Conservation (phyloP, 2,113 vertebrate genomes). For the Elephantulus edwardii region DNA sequence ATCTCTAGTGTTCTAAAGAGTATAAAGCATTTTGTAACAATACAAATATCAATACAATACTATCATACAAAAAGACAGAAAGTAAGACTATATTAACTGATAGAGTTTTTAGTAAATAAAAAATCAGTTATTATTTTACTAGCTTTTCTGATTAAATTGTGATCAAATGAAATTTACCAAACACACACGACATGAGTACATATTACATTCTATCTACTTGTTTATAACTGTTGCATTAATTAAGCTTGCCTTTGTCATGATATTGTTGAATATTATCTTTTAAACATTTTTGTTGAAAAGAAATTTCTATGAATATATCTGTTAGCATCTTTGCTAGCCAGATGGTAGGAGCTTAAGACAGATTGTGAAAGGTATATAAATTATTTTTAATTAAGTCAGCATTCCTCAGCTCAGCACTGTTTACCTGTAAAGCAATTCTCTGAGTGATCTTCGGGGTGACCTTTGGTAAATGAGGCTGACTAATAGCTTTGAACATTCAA, state of each 20-base stretch:
- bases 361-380: constrained; percentile 54
- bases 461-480: constrained; percentile 36
- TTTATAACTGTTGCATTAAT: background rate
- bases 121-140: background rate
- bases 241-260: background rate
- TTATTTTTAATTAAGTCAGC: constrained; percentile 66
- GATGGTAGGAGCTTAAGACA: constrained; percentile 23
- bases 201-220: background rate
- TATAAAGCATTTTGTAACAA: background rate
- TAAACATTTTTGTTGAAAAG: constrained; percentile 52
- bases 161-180: background rate
- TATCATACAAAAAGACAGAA: too few relatives aligned
- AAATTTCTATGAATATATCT: constrained; percentile 3
- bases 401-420: constrained; percentile 13
- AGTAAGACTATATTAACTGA: background rate
- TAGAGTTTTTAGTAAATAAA: background rate
- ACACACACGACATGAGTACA: background rate
- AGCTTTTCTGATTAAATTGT: background rate
- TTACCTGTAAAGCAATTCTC: background rate
- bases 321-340: constrained; percentile 20
- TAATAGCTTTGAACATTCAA: constrained; percentile 59
- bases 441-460: constrained; percentile 20
- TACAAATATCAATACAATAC: too few relatives aligned
- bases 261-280: background rate
- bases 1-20: background rate